Evolutionary conservation across 1,140 invertebrate genomes (phyloP), one percentile per base, ranked within the genome.

Genomic region (Stegodyphus dumicola): DNA sequence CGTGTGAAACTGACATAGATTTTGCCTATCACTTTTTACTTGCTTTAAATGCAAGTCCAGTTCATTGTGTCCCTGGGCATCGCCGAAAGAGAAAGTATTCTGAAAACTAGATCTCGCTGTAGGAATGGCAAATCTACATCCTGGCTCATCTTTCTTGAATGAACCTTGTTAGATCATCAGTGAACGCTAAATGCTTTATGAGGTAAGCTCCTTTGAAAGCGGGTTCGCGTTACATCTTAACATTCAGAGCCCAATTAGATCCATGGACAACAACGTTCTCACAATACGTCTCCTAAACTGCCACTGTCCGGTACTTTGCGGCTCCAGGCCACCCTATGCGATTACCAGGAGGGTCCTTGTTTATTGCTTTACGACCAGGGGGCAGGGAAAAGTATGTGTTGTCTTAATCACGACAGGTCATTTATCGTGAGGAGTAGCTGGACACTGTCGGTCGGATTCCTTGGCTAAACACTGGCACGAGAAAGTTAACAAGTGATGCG

Each of bases 331-430:
- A 69, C 66, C 66, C 66, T 17, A 6, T 10, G 66, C 66, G 66
- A 69, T 69, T 67, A 67, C 9, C 56, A 60, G 56, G 56, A 60
- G 65, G 17, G 65, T 18, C 65, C 65, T 69, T 64, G 78, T 80
- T 80, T 80, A 80, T 80, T 13, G 51, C 65, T 67, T 67, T n/a
- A 18, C 67, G 66, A 33, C 33, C 33, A 33, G 33, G 33, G 33
- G 33, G 33, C 33, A 33, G 33, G 33, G 69, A 13, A 64, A 48
- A 65, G 54, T 33, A 49, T 64, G 52, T 80, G 78, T 80, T 80
- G 78, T 80, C 78, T 80, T 80, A 80, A 80, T 80, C 78, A 60
- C 54, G 78, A 80, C 78, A 73, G 78, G 78, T 71, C 78, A 64
- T 80, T 80, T 71, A 73, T 80, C 54, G 33, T 51, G 7, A 49